Conservation (phyloP, 2,888 invertebrate species). For the Zaprionus bogoriensis region DNA sequence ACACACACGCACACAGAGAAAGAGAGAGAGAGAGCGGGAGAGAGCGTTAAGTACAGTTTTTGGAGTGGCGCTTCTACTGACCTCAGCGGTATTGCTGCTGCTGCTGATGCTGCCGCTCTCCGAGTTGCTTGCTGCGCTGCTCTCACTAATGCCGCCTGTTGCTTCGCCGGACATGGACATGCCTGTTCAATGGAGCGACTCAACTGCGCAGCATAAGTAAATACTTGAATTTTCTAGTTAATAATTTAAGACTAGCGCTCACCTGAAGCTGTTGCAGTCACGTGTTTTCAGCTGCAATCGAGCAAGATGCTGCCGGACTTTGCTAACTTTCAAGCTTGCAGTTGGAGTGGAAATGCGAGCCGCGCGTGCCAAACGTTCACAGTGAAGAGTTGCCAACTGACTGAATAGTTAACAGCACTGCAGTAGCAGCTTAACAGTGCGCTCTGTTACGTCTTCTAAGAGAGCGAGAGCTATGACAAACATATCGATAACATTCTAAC, state of each 20-base stretch:
- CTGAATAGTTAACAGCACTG: not conserved
- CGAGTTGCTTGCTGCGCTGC: conserved; percentile 26
- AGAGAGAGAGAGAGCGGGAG: not conserved
- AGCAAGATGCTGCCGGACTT: not conserved
- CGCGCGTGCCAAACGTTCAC: not conserved
- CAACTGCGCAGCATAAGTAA: not conserved
- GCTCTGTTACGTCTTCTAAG: no score
- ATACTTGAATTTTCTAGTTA: no score
- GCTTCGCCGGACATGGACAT: conserved; percentile 45
- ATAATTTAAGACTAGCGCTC: no score
- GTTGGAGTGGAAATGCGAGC: not conserved
- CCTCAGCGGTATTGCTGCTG: conserved; percentile 36
- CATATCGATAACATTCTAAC: not conserved
- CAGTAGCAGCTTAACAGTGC: not conserved
- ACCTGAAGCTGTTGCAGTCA: not conserved
- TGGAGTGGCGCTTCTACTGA: conserved; percentile 13
- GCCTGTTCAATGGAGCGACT: not conserved
- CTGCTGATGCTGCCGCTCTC: conserved; percentile 22
- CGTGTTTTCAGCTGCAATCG: not conserved
- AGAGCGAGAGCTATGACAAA: no score
- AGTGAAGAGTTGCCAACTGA: not conserved
- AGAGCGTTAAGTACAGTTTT: not conserved
- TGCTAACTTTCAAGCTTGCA: not conserved
- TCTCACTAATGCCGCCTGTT: conserved; percentile 35
- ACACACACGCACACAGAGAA: no score